Percentiles rank a stretch among this genome's conserved stretches.
phyloP scores from a whole-genome alignment of 2,888 invertebrate species.

The Acanthosoma haemorrhoidale region DNA sequence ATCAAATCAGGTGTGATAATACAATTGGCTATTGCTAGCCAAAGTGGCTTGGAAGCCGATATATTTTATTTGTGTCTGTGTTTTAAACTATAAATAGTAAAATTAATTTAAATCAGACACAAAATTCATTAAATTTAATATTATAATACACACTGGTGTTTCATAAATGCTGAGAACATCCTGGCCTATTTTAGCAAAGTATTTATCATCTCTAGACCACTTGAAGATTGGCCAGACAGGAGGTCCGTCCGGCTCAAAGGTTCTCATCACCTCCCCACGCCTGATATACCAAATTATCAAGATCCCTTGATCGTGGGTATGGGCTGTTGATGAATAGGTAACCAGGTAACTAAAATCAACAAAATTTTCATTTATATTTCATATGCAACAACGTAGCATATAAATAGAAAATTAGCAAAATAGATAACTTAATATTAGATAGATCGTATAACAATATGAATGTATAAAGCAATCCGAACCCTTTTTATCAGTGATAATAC shows the following conservation, averaged over 20 bases:
- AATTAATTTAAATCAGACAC: too few relatives aligned
- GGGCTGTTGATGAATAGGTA: slow-evolving; percentile 84
- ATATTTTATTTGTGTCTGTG: neutral
- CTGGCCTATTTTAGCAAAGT: slow-evolving; percentile 81
- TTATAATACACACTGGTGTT: slow-evolving; percentile 64
- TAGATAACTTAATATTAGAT: too few relatives aligned
- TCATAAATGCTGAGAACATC: slow-evolving; percentile 90
- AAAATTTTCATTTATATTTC: too few relatives aligned
- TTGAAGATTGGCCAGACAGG: slow-evolving; percentile 90
- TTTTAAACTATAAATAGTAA: neutral
- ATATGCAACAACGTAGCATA: too few relatives aligned
- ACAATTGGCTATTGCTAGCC: too few relatives aligned
- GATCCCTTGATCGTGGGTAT: slow-evolving; percentile 62
- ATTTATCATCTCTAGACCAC: slow-evolving; percentile 94
- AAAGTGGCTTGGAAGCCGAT: neutral
- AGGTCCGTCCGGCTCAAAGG: slow-evolving; percentile 78
- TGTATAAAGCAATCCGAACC: too few relatives aligned
- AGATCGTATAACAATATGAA: too few relatives aligned
- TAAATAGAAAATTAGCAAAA: too few relatives aligned
- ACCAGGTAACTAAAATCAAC: slow-evolving; percentile 66
- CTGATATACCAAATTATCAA: slow-evolving; percentile 96
- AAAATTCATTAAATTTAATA: too few relatives aligned
- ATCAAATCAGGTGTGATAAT: too few relatives aligned
- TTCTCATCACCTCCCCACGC: slow-evolving; percentile 87
- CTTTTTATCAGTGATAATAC: too few relatives aligned